phyloP scores from a whole-genome alignment of 2,797 vertebrate genomes.

The Crax fasciolata region DNA sequence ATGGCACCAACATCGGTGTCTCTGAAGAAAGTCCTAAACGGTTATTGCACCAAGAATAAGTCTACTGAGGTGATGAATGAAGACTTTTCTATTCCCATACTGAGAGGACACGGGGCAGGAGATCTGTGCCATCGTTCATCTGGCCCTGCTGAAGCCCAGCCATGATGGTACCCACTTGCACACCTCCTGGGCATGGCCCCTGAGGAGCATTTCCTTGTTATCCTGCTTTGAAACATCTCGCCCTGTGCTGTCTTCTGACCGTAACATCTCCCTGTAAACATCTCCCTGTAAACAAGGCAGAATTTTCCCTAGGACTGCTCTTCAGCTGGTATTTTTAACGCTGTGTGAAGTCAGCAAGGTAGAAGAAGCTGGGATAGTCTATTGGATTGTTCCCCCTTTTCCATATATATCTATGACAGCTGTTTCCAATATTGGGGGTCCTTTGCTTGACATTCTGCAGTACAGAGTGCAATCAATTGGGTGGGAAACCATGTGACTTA shows the following conservation, averaged over 20 bases:
- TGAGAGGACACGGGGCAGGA: not conserved
- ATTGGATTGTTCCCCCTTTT: not conserved
- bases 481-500: not conserved
- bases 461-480: not conserved
- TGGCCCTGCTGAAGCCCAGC: not conserved
- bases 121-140: not conserved
- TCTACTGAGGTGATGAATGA: not conserved
- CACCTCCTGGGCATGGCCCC: not conserved
- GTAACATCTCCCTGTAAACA: not conserved
- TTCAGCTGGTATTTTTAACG: not conserved
- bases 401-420: not conserved
- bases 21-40: not conserved
- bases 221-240: not conserved
- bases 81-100: not conserved
- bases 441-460: not conserved
- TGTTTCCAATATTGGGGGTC: not conserved
- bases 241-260: not conserved
- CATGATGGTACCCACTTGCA: not conserved
- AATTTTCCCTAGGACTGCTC: not conserved
- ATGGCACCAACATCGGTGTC: not conserved
- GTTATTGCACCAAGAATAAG: not conserved
- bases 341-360: not conserved
- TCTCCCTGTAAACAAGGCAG: not conserved
- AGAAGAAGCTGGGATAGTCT: not conserved
- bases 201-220: not conserved